Base-by-base conservation (phyloP, 2,888 invertebrate species). In the Drosophila anomelani region DNA sequence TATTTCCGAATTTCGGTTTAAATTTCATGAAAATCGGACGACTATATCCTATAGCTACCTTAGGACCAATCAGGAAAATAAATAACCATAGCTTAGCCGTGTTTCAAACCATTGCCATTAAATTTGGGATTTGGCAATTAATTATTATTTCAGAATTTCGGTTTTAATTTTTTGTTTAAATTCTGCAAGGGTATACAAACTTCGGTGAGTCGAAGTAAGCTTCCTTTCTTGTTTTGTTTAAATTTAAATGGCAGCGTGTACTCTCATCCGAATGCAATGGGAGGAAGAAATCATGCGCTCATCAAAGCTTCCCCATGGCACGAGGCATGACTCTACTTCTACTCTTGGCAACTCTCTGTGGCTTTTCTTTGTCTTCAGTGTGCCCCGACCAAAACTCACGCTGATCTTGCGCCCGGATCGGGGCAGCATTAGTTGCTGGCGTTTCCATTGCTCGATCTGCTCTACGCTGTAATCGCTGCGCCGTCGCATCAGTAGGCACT, bases 381-480 rank as follows among this genome's bases (percentile, higher is more conserved):
- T 10, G 36, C 17, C 34, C 15, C 5, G 20, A 36, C 34, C 20
- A 53, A 53, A 36, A 85, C 86, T 85, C 81, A 85, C 85, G 63
- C 88, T 85, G 53, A 80, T 80, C 75, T 85, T 88, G 49, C 88
- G 77, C 46, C 80, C 80, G 32, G 78, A 68, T 55, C 79, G 77
- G 29, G 79, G 58, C 67, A 72, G 36, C 39, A 81, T 77, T 53
- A 80, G 79, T 41, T 81, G 86, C 38, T 85, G 87, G 8, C 87
- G 88, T 63, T 88, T 85, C 80, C 84, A 84, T 67, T 84, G 88
- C 76, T 85, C 88, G 75, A 85, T 84, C 75, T 85, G 88, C 55
- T 85, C 85, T n/a, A 85, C 84, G 60, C 85, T 85, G 70, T 89
- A 91, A 63, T 90, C 91, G 76, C 87, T 91, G 69, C 91, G 91